phyloP scores from a whole-genome alignment of 2,797 vertebrate species.

The Oryzias dopingdopingensis region DNA sequence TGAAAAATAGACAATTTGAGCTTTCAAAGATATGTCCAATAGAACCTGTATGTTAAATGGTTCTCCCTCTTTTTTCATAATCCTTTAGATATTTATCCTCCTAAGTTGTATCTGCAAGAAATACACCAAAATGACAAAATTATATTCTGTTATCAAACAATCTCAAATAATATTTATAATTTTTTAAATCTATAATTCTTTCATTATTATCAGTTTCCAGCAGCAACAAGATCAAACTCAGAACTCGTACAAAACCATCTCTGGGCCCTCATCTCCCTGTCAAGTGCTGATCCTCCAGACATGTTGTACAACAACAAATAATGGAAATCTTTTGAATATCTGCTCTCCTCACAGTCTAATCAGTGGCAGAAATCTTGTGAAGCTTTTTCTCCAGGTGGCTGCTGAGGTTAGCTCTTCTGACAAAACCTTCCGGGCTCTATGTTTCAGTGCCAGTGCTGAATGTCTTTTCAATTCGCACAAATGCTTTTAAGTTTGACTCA shows the following conservation, averaged over 20 bases:
- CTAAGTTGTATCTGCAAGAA: conserved; percentile 53
- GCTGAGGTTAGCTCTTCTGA: conserved; percentile 64
- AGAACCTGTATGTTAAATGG: too few species aligned
- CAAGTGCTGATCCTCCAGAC: conserved; percentile 62
- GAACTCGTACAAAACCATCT: conserved; percentile 47
- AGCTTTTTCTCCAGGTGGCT: conserved; percentile 73
- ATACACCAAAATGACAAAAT: neutral
- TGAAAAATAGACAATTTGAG: too few species aligned
- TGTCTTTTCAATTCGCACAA: conserved; percentile 40
- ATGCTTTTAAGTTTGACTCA: conserved; percentile 44
- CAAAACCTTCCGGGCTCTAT: conserved; percentile 51
- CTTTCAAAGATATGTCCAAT: too few species aligned
- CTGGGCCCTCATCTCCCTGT: conserved; percentile 69
- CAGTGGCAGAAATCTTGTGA: conserved; percentile 66
- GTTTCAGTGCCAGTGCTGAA: conserved; percentile 60
- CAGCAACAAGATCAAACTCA: conserved; percentile 42
- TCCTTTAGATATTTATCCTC: conserved; percentile 30
- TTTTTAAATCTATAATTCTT: neutral
- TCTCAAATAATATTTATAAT: neutral
- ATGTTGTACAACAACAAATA: conserved; percentile 75
- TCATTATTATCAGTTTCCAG: conserved; percentile 14
- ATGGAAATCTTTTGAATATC: conserved; percentile 68
- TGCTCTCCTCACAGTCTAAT: conserved; percentile 61
- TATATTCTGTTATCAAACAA: too few species aligned
- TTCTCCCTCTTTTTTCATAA: neutral